Base-by-base conservation (phyloP, 2,888 invertebrate species). In the Aphidoletes aphidimyza region DNA sequence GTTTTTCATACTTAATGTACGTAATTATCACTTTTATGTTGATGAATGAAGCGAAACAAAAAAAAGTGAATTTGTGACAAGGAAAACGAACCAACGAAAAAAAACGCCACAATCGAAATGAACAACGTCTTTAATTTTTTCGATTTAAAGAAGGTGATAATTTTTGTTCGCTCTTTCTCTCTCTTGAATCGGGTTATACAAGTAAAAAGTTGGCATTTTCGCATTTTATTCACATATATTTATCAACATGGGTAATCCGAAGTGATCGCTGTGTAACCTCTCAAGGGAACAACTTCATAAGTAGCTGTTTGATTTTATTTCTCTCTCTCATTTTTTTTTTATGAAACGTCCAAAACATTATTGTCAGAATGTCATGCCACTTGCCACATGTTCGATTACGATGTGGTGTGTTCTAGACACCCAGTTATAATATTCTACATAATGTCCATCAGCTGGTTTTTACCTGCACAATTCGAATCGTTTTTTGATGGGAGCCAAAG, bases 11-110 rank as follows among this genome's bases (percentile, higher is more conserved):
- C 37, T 19, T 81, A 81, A 81, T 81, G 11, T 37, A 36, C 81
- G 11, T 81, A 81, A 81, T 81, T 81, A 81, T 81, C 81, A 81
- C 81, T 81, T 81, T 14, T 3, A 69, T 54, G 22, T 54, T 54
- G 54, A 54, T 69, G 69, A 69, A 30, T 69, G 69, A 69, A 69
- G 34, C 34, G 69, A 69, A 69, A 69, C 26, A 69, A 2, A 69
- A 69, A 69, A 69, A 30, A 30, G 2, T 30, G 69, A 11, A 34
- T 69, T 78, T 78, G 34, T 36, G 22, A 69, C 69, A 69, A 22
- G 34, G 34, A 19, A 34, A 69, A 34, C 34, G 69, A 11, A 69
- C n/a, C 5, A 69, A 34, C 6, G 0, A 11, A 34, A 34, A 30
- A 14, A 34, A 69, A 34, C 34, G 69, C 2, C 30, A 59, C 5